phyloP scores from a whole-genome alignment of 1,140 invertebrate species.

The Leptoteleia sp. region DNA sequence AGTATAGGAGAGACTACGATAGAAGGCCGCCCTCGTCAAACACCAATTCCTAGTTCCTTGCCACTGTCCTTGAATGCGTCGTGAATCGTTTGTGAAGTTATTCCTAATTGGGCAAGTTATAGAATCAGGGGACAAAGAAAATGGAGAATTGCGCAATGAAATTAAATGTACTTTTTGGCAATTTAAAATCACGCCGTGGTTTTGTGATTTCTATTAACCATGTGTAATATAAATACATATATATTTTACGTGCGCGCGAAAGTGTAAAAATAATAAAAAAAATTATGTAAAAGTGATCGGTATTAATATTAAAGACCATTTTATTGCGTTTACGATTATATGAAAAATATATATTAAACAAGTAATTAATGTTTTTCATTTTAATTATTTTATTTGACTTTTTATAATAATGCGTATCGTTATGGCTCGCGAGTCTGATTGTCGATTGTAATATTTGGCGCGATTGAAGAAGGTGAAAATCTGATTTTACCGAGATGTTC shows the following conservation, averaged over 20 bases:
- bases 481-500: too few species aligned
- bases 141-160: background rate
- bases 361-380: too few species aligned
- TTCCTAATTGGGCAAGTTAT: background rate
- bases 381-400: too few species aligned
- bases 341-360: too few species aligned
- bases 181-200: constrained; percentile 23
- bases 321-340: constrained; percentile 19
- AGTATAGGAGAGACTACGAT: constrained; percentile 83
- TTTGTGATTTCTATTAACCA: constrained; percentile 63
- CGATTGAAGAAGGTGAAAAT: too few species aligned
- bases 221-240: constrained; percentile 65
- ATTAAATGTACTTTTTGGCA: background rate
- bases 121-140: background rate
- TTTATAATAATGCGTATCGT: too few species aligned
- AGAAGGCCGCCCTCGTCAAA: constrained; percentile 79
- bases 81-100: constrained; percentile 68
- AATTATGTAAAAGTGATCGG: constrained; percentile 30
- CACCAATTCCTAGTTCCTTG: constrained; percentile 78
- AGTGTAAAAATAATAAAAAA: too few species aligned
- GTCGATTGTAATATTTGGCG: too few species aligned
- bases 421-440: too few species aligned
- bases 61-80: constrained; percentile 72
- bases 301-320: constrained; percentile 29
- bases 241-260: constrained; percentile 35